phyloP scores from a whole-genome alignment of 2,113 vertebrate genomes.

The Lanius collurio region DNA sequence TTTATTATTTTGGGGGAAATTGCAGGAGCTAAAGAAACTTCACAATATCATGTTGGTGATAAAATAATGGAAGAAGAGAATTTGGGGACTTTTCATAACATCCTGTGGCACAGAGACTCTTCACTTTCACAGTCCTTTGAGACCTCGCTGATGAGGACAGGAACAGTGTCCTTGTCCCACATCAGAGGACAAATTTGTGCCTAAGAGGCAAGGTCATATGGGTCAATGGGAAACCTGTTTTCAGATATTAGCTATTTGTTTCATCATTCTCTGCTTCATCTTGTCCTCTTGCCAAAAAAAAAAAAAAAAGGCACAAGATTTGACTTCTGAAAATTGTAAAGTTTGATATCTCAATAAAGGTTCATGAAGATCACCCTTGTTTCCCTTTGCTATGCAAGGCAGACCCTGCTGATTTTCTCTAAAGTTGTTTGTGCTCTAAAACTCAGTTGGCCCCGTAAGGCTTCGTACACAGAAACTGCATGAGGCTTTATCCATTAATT shows the following conservation, averaged over 20 bases:
- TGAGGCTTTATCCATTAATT: background rate
- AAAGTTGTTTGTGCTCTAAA: background rate
- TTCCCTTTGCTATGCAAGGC: background rate
- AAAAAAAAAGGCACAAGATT: background rate
- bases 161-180: background rate
- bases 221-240: background rate
- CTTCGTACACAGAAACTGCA: background rate
- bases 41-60: background rate
- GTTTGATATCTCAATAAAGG: background rate
- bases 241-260: background rate
- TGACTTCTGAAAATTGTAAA: background rate
- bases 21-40: background rate
- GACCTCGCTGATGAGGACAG: background rate
- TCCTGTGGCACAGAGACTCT: background rate
- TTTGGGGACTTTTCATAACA: fast-evolving
- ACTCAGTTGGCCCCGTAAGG: background rate
- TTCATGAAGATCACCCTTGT: background rate
- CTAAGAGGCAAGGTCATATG: fast-evolving
- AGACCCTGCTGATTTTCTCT: background rate
- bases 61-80: background rate
- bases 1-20: background rate
- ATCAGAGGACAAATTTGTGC: fast-evolving
- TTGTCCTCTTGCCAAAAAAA: background rate
- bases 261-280: background rate
- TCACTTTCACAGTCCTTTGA: background rate